A percentile compares a stretch with the other conserved stretches of the same genome.
Conservation (phyloP, 2,113 vertebrate genomes). For the Chinchilla lanigera region DNA sequence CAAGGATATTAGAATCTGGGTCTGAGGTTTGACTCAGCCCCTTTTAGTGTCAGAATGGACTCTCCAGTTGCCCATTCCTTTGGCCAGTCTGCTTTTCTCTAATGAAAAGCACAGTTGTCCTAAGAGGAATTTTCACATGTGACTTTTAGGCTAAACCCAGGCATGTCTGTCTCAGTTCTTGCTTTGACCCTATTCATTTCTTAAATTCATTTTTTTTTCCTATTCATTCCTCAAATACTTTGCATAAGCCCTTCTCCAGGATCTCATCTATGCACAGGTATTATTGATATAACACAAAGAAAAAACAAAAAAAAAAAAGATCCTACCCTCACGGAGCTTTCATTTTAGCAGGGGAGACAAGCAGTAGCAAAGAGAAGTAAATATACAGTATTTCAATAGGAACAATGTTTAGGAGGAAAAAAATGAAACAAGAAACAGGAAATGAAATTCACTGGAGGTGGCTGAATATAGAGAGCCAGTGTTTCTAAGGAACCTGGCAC, state of each 20-base stretch:
- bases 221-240: constrained; percentile 4
- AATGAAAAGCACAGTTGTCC: not conserved
- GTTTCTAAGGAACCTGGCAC: not conserved
- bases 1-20: not conserved
- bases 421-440: not conserved
- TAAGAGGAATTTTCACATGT: not conserved
- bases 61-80: not conserved
- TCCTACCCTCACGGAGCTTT: not conserved
- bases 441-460: not conserved
- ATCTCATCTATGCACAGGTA: not conserved
- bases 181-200: not conserved
- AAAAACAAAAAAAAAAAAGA: not conserved
- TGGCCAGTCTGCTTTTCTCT: not conserved
- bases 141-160: not conserved
- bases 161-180: not conserved
- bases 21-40: not conserved
- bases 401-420: not conserved
- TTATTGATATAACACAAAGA: not conserved
- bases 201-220: constrained; percentile 20
- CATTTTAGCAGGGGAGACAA: not conserved
- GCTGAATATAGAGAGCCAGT: not conserved
- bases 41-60: not conserved
- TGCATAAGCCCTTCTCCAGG: not conserved
- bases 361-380: not conserved
- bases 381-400: not conserved